These are phyloP conservation scores for Mirza zaza DNA, from an alignment of 2,113 vertebrate genomes.

Conservation along the genomic window DNA sequence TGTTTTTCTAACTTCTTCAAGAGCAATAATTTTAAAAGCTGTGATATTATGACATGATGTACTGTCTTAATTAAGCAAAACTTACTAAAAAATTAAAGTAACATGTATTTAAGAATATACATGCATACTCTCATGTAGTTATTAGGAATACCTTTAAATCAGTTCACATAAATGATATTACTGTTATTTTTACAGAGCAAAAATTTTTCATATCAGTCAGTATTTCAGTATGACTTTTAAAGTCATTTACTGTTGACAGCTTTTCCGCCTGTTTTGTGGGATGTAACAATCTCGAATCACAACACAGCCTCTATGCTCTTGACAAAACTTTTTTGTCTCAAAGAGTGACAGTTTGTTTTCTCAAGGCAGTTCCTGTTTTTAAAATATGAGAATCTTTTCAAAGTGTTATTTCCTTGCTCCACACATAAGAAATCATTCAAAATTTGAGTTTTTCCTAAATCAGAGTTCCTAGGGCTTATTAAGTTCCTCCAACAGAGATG, in stretches of 20 bases:
- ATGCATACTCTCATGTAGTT: not conserved
- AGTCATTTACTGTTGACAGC: not conserved
- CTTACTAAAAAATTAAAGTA: not conserved
- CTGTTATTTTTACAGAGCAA: not conserved
- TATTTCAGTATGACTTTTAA: constrained; percentile 5
- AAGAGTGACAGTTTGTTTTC: not conserved
- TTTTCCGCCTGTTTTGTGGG: not conserved
- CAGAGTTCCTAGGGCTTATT: not conserved
- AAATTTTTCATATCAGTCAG: not conserved
- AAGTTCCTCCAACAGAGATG: not conserved
- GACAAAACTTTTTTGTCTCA: not conserved
- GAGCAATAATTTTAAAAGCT: not conserved
- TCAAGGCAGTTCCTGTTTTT: not conserved
- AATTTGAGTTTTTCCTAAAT: not conserved
- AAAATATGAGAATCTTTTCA: not conserved
- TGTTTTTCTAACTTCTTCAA: not conserved
- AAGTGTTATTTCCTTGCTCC: not conserved
- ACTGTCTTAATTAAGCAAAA: constrained; percentile 4
- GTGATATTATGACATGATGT: not conserved
- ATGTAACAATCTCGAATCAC: not conserved
- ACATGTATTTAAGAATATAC: not conserved
- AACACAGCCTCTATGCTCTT: not conserved
- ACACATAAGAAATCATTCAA: not conserved
- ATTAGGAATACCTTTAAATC: not conserved
- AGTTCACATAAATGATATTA: not conserved